These are phyloP conservation scores for Rhynchotus rufescens DNA, from an alignment of 2,797 vertebrate species.

Conservation along the genomic window DNA sequence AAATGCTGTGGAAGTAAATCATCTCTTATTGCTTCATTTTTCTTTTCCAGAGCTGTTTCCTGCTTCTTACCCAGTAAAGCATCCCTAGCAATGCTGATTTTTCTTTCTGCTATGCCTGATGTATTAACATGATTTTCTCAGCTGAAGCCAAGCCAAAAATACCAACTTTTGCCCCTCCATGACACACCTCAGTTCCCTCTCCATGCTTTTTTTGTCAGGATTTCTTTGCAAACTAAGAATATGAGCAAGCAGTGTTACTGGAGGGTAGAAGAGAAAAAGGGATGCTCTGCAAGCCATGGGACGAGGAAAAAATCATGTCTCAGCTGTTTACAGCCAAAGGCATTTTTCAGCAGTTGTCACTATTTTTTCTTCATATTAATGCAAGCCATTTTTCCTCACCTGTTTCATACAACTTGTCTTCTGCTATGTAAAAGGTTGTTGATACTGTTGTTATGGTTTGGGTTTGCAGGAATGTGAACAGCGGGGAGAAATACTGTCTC, in stretches of 20 bases:
- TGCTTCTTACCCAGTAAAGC: not conserved
- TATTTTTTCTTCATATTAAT: not conserved
- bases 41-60: not conserved
- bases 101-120: not conserved
- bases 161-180: not conserved
- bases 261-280: not conserved
- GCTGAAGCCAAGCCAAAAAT: not conserved
- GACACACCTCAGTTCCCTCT: not conserved
- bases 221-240: not conserved
- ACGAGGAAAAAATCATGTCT: not conserved
- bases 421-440: not conserved
- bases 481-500: not conserved
- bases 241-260: not conserved
- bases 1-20: constrained; percentile 25
- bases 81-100: not conserved
- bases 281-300: fast-evolving
- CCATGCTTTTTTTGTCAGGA: not conserved
- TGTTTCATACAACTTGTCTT: not conserved
- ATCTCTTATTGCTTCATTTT: constrained; percentile 26
- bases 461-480: not conserved
- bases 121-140: not conserved
- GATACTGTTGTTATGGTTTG: not conserved
- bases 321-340: not conserved
- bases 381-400: not conserved
- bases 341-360: not conserved